phyloP scores from a whole-genome alignment of 2,113 vertebrate genomes.

The Shinisaurus crocodilurus region DNA sequence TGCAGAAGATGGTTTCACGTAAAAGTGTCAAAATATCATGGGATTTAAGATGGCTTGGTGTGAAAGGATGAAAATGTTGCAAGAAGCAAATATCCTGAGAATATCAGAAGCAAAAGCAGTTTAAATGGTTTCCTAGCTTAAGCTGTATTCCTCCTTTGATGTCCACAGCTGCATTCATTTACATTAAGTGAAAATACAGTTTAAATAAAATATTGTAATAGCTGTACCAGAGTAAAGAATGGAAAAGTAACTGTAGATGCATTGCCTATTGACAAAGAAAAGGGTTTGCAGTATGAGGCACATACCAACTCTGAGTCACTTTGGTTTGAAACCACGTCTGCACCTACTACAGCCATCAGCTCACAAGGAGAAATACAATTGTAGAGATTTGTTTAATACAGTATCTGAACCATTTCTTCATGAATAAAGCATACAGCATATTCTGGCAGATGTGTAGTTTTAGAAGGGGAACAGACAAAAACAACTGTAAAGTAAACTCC shows the following conservation, averaged over 20 bases:
- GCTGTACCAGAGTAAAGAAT: slow-evolving; percentile 25
- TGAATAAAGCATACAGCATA: not conserved
- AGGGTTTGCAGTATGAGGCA: slow-evolving; percentile 31
- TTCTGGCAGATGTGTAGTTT: slow-evolving; percentile 2
- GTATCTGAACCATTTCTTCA: not conserved
- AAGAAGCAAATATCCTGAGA: not conserved
- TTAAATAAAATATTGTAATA: not conserved
- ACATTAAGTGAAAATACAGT: not conserved
- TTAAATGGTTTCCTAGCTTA: not conserved
- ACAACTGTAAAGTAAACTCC: not conserved
- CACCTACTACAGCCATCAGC: not conserved
- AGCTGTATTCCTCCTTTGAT: not conserved
- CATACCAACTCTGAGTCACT: slow-evolving; percentile 5
- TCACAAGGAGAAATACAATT: slow-evolving; percentile 25
- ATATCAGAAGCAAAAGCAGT: not conserved
- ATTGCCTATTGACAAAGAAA: slow-evolving; percentile 12
- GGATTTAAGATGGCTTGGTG: not conserved
- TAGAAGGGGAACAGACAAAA: not conserved
- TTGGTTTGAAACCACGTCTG: slow-evolving; percentile 51
- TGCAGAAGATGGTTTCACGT: not conserved
- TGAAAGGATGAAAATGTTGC: not conserved
- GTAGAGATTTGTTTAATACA: slow-evolving; percentile 8
- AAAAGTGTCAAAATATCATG: not conserved
- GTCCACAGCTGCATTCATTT: not conserved
- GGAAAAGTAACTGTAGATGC: not conserved